Evolutionary conservation across 1,140 invertebrate species (phyloP).

Genomic region (Branchinecta lindahli): DNA sequence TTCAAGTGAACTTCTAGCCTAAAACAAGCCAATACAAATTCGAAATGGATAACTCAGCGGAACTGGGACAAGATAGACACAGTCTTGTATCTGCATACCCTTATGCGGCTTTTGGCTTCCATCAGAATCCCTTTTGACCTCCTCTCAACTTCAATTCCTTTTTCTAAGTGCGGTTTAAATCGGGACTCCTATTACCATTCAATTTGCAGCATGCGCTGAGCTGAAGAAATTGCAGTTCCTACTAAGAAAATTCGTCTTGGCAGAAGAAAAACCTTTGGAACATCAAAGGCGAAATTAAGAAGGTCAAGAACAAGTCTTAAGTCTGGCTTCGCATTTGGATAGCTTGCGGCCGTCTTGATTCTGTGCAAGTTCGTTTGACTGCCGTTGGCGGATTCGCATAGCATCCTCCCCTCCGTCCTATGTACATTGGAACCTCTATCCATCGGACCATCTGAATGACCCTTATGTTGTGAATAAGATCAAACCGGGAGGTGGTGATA

Average conservation of each 20-base stretch:
- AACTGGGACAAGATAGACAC: not conserved
- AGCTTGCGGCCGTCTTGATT: not conserved
- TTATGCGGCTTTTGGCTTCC: not conserved
- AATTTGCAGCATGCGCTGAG: not conserved
- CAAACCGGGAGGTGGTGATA: no score
- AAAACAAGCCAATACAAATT: no score
- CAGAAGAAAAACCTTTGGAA: not conserved
- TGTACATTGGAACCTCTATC: no score
- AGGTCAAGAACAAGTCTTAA: not conserved
- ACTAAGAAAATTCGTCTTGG: conserved; percentile 4
- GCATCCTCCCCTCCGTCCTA: no score
- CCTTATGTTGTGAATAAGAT: no score
- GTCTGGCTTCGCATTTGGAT: not conserved
- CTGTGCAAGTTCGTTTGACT: not conserved
- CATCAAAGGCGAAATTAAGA: not conserved
- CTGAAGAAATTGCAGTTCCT: not conserved
- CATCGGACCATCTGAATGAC: no score
- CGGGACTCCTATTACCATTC: not conserved
- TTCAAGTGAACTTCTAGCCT: no score
- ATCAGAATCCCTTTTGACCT: conserved; percentile 4
- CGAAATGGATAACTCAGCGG: not conserved
- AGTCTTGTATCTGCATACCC: not conserved
- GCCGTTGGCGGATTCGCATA: no score
- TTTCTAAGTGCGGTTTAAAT: not conserved
- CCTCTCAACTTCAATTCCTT: not conserved